Evolutionary conservation across 2,888 invertebrate genomes (phyloP).

Genomic region (Meteorus colon): DNA sequence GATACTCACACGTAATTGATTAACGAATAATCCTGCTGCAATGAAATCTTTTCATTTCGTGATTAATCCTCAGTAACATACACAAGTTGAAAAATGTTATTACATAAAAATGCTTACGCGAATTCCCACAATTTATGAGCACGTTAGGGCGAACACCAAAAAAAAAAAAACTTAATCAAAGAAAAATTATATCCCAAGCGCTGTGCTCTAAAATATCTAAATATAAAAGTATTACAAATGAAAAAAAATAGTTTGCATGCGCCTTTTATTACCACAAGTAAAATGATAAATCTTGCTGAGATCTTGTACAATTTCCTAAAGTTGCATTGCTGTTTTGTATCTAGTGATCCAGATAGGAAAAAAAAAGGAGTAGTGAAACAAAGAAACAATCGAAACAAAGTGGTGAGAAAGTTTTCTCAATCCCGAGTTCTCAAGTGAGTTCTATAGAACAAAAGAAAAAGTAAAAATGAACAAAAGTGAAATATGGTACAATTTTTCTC

Average conservation of each 20-base stretch:
- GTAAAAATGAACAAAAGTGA: conserved; percentile 6
- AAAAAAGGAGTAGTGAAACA: not conserved
- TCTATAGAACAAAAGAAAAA: conserved; percentile 8
- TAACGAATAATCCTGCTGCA: no score
- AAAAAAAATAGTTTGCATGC: not conserved
- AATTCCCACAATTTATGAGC: no score
- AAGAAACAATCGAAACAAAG: conserved; percentile 28
- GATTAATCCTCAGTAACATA: no score
- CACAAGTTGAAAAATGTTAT: no score
- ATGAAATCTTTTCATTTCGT: no score
- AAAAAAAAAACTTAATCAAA: no score
- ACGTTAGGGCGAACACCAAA: no score
- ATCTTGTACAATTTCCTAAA: not conserved
- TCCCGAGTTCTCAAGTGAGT: not conserved
- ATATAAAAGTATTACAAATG: not conserved
- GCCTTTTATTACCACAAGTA: not conserved
- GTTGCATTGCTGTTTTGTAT: not conserved
- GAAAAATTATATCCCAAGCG: no score
- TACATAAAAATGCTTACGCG: no score
- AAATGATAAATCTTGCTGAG: not conserved
- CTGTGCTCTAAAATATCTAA: not conserved
- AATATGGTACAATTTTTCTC: conserved; percentile 25
- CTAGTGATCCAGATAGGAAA: not conserved
- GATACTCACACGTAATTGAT: no score
- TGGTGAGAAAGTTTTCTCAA: conserved; percentile 25